Evolutionary conservation across 2,888 invertebrate species (phyloP).

Genomic region (Apocheima hispidaria): DNA sequence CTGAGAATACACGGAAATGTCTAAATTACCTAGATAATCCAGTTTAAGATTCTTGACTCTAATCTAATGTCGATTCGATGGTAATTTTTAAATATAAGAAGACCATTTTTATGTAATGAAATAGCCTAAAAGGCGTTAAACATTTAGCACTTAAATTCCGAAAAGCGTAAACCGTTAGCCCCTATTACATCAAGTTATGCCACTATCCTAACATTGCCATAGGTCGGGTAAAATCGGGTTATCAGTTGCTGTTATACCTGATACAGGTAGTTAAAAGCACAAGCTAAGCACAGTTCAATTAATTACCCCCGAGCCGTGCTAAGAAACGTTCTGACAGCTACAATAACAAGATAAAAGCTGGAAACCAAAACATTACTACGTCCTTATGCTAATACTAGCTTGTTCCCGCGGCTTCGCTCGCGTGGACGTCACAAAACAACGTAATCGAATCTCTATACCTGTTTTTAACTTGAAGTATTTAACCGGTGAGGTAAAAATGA

Average conservation of each 20-base stretch:
- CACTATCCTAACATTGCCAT: slow-evolving; percentile 48
- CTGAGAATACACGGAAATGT: slow-evolving; percentile 27
- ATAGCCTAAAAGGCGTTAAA: slow-evolving; percentile 3
- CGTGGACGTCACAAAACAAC: too few species aligned
- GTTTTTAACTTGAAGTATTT: too few species aligned
- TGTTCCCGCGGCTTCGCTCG: too few species aligned
- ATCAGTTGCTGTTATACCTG: slow-evolving; percentile 42
- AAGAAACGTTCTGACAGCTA: too few species aligned
- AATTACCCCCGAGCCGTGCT: too few species aligned
- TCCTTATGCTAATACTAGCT: too few species aligned
- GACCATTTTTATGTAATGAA: slow-evolving; percentile 7
- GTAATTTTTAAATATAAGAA: background rate
- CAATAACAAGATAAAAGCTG: too few species aligned
- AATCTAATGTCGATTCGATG: background rate
- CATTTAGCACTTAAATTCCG: slow-evolving; percentile 29
- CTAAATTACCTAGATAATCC: slow-evolving; percentile 8
- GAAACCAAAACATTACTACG: too few species aligned
- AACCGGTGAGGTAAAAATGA: too few species aligned
- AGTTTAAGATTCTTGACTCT: slow-evolving; percentile 11
- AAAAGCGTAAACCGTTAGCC: slow-evolving; percentile 39
- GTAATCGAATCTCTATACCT: too few species aligned
- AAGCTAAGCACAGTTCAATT: too few species aligned
- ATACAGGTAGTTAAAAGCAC: too few species aligned
- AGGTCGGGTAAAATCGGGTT: slow-evolving; percentile 52
- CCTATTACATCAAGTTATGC: slow-evolving; percentile 39